Evolutionary conservation across 2,113 vertebrate genomes (phyloP).

Genomic region (Philantomba maxwellii): DNA sequence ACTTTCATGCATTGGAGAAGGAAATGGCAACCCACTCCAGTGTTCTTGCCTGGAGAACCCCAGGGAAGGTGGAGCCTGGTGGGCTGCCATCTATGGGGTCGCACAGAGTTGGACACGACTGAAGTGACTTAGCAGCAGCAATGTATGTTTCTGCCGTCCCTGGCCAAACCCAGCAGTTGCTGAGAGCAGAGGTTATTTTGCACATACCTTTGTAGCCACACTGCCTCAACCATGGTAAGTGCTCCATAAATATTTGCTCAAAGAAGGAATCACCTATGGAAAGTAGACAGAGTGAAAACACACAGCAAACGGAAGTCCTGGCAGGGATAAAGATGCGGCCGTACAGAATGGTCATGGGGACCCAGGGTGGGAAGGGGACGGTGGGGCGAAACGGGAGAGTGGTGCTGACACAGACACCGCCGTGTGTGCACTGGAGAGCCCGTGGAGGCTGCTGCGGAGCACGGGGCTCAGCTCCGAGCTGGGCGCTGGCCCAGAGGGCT

Average conservation of each 20-base stretch:
- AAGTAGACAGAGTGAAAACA: background rate
- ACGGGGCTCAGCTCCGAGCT: background rate
- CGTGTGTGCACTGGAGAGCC: background rate
- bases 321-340: background rate
- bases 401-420: rapidly evolving
- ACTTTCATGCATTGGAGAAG: no score
- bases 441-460: background rate
- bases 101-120: no score
- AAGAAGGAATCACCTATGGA: background rate
- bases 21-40: no score
- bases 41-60: no score
- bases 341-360: background rate
- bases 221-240: background rate
- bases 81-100: no score
- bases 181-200: background rate
- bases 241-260: background rate
- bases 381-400: background rate
- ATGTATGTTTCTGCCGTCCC: background rate
- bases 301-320: background rate
- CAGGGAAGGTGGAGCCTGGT: no score
- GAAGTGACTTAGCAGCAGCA: no score
- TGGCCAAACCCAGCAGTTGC: background rate
- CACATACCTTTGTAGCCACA: background rate
- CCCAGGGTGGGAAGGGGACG: background rate
- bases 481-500: background rate